phyloP scores from a whole-genome alignment of 2,113 vertebrate genomes.

The Ciconia boyciana region DNA sequence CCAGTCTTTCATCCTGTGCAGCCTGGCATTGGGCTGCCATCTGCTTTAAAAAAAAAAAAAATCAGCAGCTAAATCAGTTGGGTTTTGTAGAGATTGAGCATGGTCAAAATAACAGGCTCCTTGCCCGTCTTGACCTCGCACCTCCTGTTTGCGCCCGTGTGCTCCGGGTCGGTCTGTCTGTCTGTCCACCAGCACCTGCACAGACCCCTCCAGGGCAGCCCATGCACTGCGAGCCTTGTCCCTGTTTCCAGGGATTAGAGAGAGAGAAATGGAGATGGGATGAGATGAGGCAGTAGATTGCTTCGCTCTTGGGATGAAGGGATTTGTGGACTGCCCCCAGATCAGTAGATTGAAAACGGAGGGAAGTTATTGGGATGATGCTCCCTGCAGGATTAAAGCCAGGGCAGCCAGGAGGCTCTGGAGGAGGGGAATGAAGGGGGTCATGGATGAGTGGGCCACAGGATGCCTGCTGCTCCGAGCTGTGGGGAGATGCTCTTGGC shows the following conservation, averaged over 20 bases:
- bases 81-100: neutral
- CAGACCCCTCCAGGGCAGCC: neutral
- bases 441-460: rapidly evolving
- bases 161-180: neutral
- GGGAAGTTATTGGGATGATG: constrained; percentile 33
- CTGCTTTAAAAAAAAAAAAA: neutral
- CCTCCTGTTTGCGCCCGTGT: neutral
- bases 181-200: neutral
- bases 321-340: constrained; percentile 38
- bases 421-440: neutral
- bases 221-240: rapidly evolving
- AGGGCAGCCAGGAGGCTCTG: neutral
- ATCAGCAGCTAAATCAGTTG: neutral
- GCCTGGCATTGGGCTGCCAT: neutral
- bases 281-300: constrained; percentile 50
- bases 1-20: neutral
- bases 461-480: neutral
- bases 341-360: constrained; percentile 49
- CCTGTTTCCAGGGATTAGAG: constrained; percentile 46
- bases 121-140: neutral
- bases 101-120: neutral
- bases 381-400: constrained; percentile 55
- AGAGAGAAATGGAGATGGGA: neutral
- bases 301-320: neutral
- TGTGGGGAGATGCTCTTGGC: neutral